Conservation (phyloP, 2,888 invertebrate species). For the Drosophila mimica region DNA sequence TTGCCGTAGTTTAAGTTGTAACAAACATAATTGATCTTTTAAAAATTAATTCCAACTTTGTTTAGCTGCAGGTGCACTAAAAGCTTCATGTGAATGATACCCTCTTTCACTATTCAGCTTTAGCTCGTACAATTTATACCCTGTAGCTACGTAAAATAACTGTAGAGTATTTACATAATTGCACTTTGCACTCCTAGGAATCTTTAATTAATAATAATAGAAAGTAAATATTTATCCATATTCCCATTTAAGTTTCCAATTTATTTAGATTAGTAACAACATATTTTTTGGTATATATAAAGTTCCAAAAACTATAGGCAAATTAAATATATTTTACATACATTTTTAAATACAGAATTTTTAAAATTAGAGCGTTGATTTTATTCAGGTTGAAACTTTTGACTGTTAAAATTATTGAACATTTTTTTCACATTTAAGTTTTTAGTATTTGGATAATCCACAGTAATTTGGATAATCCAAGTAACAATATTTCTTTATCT, state of each 20-base stretch:
- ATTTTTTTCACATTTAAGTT: background rate
- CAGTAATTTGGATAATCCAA: too few species aligned
- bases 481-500: background rate
- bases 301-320: background rate
- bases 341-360: accelerated
- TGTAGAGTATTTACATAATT: background rate
- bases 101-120: constrained; percentile 13
- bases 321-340: background rate
- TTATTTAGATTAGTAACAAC: background rate
- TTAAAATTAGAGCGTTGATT: background rate
- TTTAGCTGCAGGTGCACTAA: constrained; percentile 62
- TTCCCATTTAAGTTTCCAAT: background rate
- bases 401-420: background rate
- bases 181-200: background rate
- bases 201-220: background rate
- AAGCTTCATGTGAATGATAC: constrained; percentile 41
- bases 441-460: background rate
- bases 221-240: background rate
- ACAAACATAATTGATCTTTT: constrained; percentile 75
- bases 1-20: constrained; percentile 32
- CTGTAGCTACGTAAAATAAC: background rate
- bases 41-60: constrained; percentile 75
- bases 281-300: background rate
- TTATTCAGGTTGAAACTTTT: background rate
- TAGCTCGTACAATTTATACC: constrained; percentile 29